These are phyloP conservation scores for Antechinus flavipes DNA, from an alignment of 2,113 vertebrate species.

Conservation along the genomic window DNA sequence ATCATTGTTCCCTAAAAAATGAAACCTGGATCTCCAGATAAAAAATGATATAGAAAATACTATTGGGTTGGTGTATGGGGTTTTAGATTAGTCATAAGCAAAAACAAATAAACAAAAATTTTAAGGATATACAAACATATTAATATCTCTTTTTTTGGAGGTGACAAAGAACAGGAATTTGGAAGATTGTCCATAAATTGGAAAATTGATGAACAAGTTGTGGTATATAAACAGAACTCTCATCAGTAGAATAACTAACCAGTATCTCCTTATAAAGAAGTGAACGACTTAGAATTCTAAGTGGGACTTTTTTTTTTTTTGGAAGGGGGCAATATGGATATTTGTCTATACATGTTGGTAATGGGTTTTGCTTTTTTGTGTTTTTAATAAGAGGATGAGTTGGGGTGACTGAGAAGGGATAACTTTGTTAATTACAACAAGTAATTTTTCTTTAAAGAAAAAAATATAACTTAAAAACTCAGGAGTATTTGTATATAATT, in stretches of 20 bases:
- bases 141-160: background rate
- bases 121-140: background rate
- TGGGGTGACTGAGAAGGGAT: background rate
- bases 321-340: background rate
- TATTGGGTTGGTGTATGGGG: background rate
- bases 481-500: background rate
- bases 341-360: background rate
- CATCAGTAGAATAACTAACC: background rate
- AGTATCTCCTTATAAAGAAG: background rate
- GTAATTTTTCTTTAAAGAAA: background rate
- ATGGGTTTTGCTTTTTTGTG: background rate
- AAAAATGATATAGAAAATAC: background rate
- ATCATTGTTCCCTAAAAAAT: background rate
- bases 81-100: background rate
- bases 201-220: background rate
- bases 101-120: background rate
- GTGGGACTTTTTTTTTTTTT: background rate
- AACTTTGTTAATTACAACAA: background rate
- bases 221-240: background rate
- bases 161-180: background rate
- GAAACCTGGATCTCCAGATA: background rate
- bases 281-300: background rate
- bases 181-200: background rate
- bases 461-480: background rate
- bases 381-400: background rate